Percentiles rank a stretch among this genome's conserved stretches.
phyloP scores from a whole-genome alignment of 2,797 vertebrate species.

The Australoheros facetus region DNA sequence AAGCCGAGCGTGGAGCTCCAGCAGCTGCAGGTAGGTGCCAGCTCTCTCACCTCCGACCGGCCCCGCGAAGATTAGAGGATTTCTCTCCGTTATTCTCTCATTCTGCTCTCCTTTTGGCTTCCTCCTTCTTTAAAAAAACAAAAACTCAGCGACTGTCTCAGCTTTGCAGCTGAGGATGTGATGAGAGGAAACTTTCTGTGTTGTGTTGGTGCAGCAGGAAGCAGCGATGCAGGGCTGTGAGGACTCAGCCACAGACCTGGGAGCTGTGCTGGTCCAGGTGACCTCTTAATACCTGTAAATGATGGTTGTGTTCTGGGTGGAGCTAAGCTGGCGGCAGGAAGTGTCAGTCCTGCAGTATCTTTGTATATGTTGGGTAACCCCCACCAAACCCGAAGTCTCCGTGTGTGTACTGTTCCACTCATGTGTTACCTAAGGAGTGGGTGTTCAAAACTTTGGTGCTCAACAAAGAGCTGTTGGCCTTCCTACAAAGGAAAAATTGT shows the following conservation, averaged over 20 bases:
- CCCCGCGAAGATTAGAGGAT: not conserved
- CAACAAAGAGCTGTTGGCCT: not conserved
- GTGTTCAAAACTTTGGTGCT: rapidly evolving
- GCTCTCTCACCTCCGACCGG: not conserved
- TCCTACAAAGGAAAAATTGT: not conserved
- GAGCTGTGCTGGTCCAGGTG: not conserved
- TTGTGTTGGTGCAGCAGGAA: no score
- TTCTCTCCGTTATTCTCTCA: not conserved
- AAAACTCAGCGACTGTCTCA: not conserved
- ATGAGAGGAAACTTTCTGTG: not conserved
- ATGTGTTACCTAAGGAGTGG: not conserved
- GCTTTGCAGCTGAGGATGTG: not conserved
- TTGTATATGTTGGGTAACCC: not conserved
- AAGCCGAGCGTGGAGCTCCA: constrained; percentile 57
- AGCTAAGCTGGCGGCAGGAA: not conserved
- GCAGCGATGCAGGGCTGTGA: not conserved
- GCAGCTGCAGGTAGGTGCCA: constrained; percentile 71
- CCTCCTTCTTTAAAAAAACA: not conserved
- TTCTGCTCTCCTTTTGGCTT: not conserved
- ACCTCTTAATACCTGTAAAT: not conserved
- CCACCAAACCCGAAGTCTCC: not conserved
- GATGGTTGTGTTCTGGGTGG: not conserved
- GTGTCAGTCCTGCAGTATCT: not conserved
- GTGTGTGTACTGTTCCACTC: not conserved
- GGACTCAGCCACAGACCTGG: no score